A percentile compares a stretch with the other conserved stretches of the same genome.
phyloP scores from a whole-genome alignment of 1,140 invertebrate genomes.

The Rhagoletis pomonella region DNA sequence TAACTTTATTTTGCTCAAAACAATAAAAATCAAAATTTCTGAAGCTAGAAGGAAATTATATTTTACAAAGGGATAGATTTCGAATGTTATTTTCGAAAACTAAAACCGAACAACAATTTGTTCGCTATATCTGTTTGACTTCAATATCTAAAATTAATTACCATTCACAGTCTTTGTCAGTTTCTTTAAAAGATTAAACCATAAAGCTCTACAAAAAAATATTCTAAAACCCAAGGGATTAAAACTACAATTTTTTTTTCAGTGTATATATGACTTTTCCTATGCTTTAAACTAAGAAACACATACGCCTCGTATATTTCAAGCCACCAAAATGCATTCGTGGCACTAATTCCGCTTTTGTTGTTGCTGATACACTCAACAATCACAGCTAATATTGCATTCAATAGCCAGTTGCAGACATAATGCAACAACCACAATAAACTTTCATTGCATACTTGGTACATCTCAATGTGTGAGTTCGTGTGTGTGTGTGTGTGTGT shows the following conservation, averaged over 20 bases:
- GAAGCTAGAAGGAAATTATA: too few species aligned
- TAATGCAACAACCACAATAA: neutral
- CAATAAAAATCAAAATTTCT: too few species aligned
- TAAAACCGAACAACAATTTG: too few species aligned
- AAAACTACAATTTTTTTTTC: neutral
- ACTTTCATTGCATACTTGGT: neutral
- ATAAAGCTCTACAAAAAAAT: too few species aligned
- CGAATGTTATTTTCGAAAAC: too few species aligned
- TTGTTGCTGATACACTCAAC: constrained; percentile 26
- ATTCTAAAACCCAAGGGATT: neutral
- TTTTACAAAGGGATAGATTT: too few species aligned
- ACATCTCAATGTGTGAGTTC: neutral
- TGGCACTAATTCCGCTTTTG: constrained; percentile 20
- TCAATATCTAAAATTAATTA: too few species aligned
- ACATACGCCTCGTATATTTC: neutral
- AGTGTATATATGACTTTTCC: neutral
- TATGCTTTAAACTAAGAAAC: neutral
- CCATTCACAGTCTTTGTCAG: too few species aligned
- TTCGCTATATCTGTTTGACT: too few species aligned
- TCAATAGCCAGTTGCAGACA: neutral
- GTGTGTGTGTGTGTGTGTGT: neutral
- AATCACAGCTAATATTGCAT: neutral
- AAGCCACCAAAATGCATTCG: neutral
- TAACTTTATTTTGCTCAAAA: too few species aligned
- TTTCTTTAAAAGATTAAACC: too few species aligned